Base-by-base conservation (phyloP, 2,888 invertebrate genomes). In the Cerastoderma edule region DNA sequence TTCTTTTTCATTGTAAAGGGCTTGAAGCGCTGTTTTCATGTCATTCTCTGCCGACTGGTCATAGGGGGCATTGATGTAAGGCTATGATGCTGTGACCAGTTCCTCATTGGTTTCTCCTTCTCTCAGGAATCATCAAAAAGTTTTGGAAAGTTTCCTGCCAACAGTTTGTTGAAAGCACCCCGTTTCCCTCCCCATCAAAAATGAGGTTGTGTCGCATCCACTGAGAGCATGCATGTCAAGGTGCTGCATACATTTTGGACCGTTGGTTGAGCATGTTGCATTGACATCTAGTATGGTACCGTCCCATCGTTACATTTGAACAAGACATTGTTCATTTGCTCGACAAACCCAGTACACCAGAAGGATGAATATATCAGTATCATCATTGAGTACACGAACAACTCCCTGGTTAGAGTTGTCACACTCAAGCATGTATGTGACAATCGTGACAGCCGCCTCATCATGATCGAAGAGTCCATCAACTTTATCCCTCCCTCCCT, bases 21-120 rank as follows among this genome's bases (percentile, higher is more conserved):
- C 56, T n/a, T 65, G 72, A 64, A 50, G 71, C 32, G 71, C 70
- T 63, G 65, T 5, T 48, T 72, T 65, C 70, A 64, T 72, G 30
- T 63, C 50, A 13, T 8, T 39, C 39, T 16, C 8, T 16, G 39
- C 8, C 39, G 39, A 16, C 39, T 39, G 39, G 16, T 39, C 39
- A 39, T 39, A 39, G 10, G 16, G 39, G 16, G 39, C 39, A 8
- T 13, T 8, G 16, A 39, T 13, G 39, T 13, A 39, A 13, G 39
- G 39, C 16, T 39, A 13, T 39, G 39, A 8, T 39, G 39, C 39
- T 16, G 8, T 16, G 10, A 39, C 39, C 10, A 39, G 8, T 16
- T 39, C 39, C 16, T 8, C 39, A 39, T 39, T 39, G 39, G 39
- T 39, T 13, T 16, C 39, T 16, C 8, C 39, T 39, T 39, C 16